Percentiles rank a stretch among this genome's conserved stretches.
These are phyloP conservation scores for Gila orcuttii DNA, from an alignment of 2,113 vertebrate genomes.

Conservation along the genomic window DNA sequence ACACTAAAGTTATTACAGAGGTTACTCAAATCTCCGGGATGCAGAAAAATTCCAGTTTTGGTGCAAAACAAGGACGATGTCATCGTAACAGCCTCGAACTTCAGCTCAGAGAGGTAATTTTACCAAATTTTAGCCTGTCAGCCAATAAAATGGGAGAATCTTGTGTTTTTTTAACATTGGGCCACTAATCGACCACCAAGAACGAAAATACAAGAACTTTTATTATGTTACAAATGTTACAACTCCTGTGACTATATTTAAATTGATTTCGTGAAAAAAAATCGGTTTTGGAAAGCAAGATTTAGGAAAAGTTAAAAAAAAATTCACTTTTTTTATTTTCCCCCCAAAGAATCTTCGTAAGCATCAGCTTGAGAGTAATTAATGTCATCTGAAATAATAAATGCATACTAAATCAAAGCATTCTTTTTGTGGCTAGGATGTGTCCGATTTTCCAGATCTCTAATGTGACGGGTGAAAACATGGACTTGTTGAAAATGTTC, in stretches of 20 bases:
- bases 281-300: background rate
- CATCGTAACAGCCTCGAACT: slow-evolving; percentile 95
- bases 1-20: slow-evolving; percentile 92
- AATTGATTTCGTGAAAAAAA: background rate
- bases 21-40: slow-evolving; percentile 93
- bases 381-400: background rate
- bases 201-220: too few species aligned
- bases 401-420: too few species aligned
- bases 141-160: background rate
- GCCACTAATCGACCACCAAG: too few species aligned
- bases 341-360: background rate
- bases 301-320: background rate
- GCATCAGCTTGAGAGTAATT: background rate
- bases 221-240: too few species aligned
- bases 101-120: slow-evolving; percentile 92
- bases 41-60: slow-evolving; percentile 95
- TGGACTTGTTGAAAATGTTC: slow-evolving; percentile 96
- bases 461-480: slow-evolving; percentile 93
- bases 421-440: slow-evolving; percentile 77
- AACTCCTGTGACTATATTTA: background rate
- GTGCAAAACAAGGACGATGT: slow-evolving; percentile 97
- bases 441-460: slow-evolving; percentile 98
- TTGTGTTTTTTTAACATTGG: too few species aligned
- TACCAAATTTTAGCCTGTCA: background rate
- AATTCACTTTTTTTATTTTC: background rate